Conservation (phyloP, 2,113 vertebrate species). For the Turdus rufiventris region DNA sequence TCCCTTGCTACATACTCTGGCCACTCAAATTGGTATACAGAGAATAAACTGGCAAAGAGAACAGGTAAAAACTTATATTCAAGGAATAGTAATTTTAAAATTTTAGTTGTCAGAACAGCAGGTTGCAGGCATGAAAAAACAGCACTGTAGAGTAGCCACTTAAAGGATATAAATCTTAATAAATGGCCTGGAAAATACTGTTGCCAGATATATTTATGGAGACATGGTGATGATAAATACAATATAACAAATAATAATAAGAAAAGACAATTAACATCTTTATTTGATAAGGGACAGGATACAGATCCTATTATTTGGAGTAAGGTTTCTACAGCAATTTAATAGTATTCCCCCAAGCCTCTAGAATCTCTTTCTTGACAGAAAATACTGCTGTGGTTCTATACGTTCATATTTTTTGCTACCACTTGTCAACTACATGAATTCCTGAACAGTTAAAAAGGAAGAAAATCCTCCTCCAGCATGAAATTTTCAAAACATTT, state of each 20-base stretch:
- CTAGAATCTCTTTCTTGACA: neutral
- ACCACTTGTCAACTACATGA: neutral
- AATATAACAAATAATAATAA: neutral
- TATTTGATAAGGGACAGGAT: slow-evolving; percentile 13
- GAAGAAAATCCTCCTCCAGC: neutral
- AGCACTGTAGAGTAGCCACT: neutral
- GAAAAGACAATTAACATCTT: neutral
- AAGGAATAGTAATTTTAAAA: neutral
- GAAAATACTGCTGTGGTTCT: neutral
- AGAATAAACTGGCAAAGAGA: neutral
- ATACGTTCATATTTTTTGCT: neutral
- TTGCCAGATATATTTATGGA: neutral
- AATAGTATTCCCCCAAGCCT: neutral
- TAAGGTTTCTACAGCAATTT: neutral
- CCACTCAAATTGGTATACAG: neutral
- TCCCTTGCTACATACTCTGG: neutral
- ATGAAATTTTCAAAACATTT: neutral
- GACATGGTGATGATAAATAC: neutral
- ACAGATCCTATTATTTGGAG: neutral
- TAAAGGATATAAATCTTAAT: neutral
- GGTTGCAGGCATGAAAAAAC: neutral
- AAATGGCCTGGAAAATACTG: neutral
- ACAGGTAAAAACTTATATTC: neutral
- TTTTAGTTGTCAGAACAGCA: neutral
- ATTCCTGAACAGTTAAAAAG: neutral